These are phyloP conservation scores for Sarcophaga variegata DNA, from an alignment of 2,888 invertebrate genomes.

Conservation along the genomic window DNA sequence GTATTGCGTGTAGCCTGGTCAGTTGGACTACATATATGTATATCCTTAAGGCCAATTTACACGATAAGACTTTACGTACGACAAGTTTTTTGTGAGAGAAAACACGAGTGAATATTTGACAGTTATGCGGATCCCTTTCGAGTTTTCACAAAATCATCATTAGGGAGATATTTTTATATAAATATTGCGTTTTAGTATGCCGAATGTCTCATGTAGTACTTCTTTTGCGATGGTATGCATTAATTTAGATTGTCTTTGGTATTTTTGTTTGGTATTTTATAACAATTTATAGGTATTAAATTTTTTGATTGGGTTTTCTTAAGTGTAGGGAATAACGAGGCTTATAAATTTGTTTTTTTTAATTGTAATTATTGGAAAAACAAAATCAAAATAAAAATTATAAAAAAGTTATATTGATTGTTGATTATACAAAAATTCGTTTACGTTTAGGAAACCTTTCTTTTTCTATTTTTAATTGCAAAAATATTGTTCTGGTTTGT, in stretches of 20 bases:
- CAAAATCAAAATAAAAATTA: slow-evolving; percentile 20
- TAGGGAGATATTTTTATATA: too few species aligned
- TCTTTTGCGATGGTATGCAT: background rate
- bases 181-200: too few species aligned
- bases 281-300: background rate
- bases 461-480: slow-evolving; percentile 8
- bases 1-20: too few species aligned
- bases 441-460: slow-evolving; percentile 68
- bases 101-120: too few species aligned
- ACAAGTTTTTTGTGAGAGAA: too few species aligned
- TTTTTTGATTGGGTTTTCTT: background rate
- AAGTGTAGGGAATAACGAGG: background rate
- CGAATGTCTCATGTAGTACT: too few species aligned
- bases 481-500: slow-evolving; percentile 37
- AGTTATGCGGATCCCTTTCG: too few species aligned
- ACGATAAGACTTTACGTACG: too few species aligned
- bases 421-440: slow-evolving; percentile 68
- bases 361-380: background rate
- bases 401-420: slow-evolving; percentile 27
- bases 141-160: too few species aligned
- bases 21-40: too few species aligned
- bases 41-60: too few species aligned
- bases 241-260: background rate
- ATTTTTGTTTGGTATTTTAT: background rate
- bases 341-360: slow-evolving; percentile 29